Percentiles rank a stretch among this genome's conserved stretches.
Evolutionary conservation across 2,113 vertebrate genomes (phyloP).

Genomic region (Lanius ludovicianus): DNA sequence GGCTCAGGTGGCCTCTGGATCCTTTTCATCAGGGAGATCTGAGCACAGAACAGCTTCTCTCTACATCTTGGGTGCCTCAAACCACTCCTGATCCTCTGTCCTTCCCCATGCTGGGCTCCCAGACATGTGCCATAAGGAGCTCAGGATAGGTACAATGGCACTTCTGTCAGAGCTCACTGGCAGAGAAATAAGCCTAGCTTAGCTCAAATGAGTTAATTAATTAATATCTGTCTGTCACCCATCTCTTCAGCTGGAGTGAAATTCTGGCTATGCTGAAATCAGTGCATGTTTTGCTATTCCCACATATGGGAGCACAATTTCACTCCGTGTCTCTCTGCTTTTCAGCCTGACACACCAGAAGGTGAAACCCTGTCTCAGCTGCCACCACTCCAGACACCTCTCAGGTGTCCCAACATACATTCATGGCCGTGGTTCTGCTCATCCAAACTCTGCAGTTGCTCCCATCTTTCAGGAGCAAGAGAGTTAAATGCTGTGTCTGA

Average conservation of each 20-base stretch:
- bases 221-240: not conserved
- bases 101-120: not conserved
- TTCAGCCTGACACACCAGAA: not conserved
- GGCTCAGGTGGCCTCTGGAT: not conserved
- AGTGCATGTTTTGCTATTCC: not conserved
- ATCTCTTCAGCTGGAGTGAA: not conserved
- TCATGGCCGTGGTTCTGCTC: not conserved
- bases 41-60: not conserved
- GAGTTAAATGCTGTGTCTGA: slow-evolving; percentile 35
- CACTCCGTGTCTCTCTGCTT: not conserved
- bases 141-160: not conserved
- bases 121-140: not conserved
- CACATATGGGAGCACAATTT: not conserved
- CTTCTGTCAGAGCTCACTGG: not conserved
- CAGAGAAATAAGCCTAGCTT: not conserved
- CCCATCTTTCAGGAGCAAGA: not conserved
- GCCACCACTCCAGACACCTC: not conserved
- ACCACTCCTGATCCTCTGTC: not conserved
- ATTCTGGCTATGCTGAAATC: not conserved
- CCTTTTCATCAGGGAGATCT: not conserved
- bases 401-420: fast-evolving
- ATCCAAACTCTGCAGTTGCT: not conserved
- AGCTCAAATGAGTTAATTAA: not conserved
- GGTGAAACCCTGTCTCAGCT: not conserved
- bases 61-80: not conserved